A percentile compares a stretch with the other conserved stretches of the same genome.
phyloP scores from a whole-genome alignment of 2,113 vertebrate genomes.

The Oncorhynchus mykiss region DNA sequence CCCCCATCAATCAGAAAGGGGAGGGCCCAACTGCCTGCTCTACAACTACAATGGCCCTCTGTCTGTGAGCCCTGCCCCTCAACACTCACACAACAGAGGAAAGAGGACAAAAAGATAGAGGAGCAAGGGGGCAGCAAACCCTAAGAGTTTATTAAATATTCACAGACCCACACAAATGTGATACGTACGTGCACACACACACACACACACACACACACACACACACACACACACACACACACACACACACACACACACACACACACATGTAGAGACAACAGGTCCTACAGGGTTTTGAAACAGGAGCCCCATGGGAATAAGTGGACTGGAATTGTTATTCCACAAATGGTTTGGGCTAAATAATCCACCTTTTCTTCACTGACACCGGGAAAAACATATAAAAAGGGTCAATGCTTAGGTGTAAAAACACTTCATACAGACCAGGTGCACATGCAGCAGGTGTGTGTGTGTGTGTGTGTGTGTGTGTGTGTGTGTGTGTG shows the following conservation, averaged over 20 bases:
- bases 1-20: slow-evolving; percentile 58
- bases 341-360: slow-evolving; percentile 22
- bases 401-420: too few relatives aligned
- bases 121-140: slow-evolving; percentile 12
- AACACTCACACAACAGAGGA: slow-evolving; percentile 42
- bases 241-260: slow-evolving; percentile 60
- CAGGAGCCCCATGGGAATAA: slow-evolving; percentile 64
- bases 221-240: slow-evolving; percentile 46
- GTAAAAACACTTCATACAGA: too few relatives aligned
- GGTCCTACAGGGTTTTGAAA: slow-evolving; percentile 62
- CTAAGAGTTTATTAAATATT: too few relatives aligned
- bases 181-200: slow-evolving; percentile 19
- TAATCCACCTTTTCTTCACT: not conserved
- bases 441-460: too few relatives aligned
- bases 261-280: slow-evolving; percentile 59
- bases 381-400: not conserved
- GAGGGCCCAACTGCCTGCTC: slow-evolving; percentile 65
- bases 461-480: slow-evolving; percentile 26
- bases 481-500: not conserved
- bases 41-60: slow-evolving; percentile 73
- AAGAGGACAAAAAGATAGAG: slow-evolving; percentile 54
- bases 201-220: slow-evolving; percentile 60
- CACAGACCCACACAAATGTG: slow-evolving; percentile 7
- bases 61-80: slow-evolving; percentile 63
- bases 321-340: slow-evolving; percentile 14